Conservation (phyloP, 2,797 vertebrate genomes). For the Poecilia wingei region DNA sequence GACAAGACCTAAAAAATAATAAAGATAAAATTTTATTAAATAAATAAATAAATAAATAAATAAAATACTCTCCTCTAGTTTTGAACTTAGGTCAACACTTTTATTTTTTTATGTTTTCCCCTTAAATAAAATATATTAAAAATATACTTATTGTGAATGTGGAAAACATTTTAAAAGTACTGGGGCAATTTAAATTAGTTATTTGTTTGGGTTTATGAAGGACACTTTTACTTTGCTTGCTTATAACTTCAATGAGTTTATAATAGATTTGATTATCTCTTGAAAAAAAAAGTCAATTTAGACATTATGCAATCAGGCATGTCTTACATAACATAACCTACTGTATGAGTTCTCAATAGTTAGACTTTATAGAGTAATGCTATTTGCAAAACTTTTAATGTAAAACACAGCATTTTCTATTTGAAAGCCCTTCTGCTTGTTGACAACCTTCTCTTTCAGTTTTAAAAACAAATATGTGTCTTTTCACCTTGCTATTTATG, state of each 20-base stretch:
- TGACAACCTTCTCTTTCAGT: slow-evolving; percentile 18
- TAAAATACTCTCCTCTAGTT: no score
- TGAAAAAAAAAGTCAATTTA: slow-evolving; percentile 21
- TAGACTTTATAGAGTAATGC: slow-evolving; percentile 12
- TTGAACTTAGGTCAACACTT: neutral
- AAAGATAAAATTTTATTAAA: neutral
- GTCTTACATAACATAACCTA: slow-evolving; percentile 18
- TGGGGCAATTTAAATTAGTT: no score
- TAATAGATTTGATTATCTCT: neutral
- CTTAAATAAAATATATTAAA: neutral
- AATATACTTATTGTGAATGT: neutral
- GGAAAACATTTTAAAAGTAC: neutral
- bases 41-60: no score
- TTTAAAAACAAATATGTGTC: neutral
- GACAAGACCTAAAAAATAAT: neutral
- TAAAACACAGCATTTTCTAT: neutral
- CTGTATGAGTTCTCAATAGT: slow-evolving; percentile 15
- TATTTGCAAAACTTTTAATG: slow-evolving; percentile 42
- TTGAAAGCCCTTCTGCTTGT: slow-evolving; percentile 14
- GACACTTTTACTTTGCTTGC: slow-evolving; percentile 1
- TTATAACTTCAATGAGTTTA: neutral
- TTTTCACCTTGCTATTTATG: neutral
- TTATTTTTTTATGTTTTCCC: neutral
- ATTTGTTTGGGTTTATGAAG: slow-evolving; percentile 13
- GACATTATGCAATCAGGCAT: slow-evolving; percentile 23